Percentiles rank a stretch among this genome's conserved stretches.
These are phyloP conservation scores for Sitophilus oryzae DNA, from an alignment of 1,140 invertebrate genomes.

Conservation along the genomic window DNA sequence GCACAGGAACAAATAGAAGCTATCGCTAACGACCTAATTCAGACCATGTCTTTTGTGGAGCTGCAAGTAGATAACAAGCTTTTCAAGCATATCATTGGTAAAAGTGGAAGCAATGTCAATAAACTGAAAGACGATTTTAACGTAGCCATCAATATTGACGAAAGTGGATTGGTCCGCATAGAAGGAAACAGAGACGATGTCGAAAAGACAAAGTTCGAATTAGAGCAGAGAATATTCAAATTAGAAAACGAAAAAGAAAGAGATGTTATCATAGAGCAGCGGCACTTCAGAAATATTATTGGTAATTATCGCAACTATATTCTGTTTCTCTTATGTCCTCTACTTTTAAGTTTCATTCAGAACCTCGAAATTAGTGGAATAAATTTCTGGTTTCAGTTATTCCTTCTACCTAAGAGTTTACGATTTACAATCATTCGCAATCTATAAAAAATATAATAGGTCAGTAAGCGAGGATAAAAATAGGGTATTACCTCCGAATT, in stretches of 20 bases:
- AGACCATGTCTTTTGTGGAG: slow-evolving; percentile 72
- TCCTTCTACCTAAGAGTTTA: too few relatives aligned
- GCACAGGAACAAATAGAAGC: slow-evolving; percentile 72
- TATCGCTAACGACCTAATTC: slow-evolving; percentile 76
- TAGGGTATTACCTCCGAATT: too few relatives aligned
- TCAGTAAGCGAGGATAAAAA: too few relatives aligned
- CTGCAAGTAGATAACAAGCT: slow-evolving; percentile 82
- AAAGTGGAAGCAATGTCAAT: slow-evolving; percentile 87
- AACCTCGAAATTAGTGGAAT: too few relatives aligned
- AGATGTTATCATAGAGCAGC: slow-evolving; percentile 92
- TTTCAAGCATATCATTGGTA: slow-evolving; percentile 97
- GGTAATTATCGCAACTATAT: slow-evolving; percentile 47
- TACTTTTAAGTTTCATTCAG: too few relatives aligned
- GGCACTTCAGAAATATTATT: slow-evolving; percentile 90
- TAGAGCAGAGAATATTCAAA: slow-evolving; percentile 78
- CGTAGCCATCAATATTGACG: slow-evolving; percentile 86
- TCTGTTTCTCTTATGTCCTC: not conserved
- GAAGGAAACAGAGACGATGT: slow-evolving; percentile 89
- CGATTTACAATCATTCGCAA: too few relatives aligned
- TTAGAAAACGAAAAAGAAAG: slow-evolving; percentile 93
- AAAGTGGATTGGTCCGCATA: slow-evolving; percentile 82
- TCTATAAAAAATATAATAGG: too few relatives aligned
- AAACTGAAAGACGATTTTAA: slow-evolving; percentile 87
- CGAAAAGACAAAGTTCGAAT: slow-evolving; percentile 70
- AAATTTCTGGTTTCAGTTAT: too few relatives aligned